Evolutionary conservation across 2,113 vertebrate species (phyloP).

Genomic region (Probosciger aterrimus): DNA sequence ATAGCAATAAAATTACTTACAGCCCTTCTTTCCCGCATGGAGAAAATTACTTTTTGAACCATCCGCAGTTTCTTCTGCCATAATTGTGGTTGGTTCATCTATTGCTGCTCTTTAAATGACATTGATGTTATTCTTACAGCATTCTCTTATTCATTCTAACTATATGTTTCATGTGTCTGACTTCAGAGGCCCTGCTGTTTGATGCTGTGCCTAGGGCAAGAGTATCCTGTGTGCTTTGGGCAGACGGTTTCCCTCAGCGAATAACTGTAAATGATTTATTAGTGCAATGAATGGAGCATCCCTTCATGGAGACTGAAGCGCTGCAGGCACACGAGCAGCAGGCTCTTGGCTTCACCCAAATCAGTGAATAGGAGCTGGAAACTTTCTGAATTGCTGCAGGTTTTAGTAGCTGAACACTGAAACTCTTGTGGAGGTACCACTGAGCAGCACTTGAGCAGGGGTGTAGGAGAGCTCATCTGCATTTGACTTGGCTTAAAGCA

Average conservation of each 20-base stretch:
- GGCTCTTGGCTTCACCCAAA: not conserved
- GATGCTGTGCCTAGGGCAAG: not conserved
- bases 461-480: not conserved
- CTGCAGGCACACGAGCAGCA: not conserved
- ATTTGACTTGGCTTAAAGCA: not conserved
- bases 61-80: not conserved
- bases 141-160: not conserved
- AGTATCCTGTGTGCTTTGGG: not conserved
- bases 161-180: rapidly evolving
- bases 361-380: not conserved
- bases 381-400: not conserved
- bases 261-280: not conserved
- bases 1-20: not conserved
- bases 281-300: not conserved
- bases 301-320: not conserved
- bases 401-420: not conserved
- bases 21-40: not conserved
- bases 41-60: not conserved
- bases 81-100: not conserved
- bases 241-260: not conserved
- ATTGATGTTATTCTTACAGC: not conserved
- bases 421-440: not conserved
- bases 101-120: not conserved
- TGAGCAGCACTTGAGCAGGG: not conserved
- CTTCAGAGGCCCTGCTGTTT: not conserved